phyloP scores from a whole-genome alignment of 1,140 invertebrate genomes.

The Conopomorpha cramerella region DNA sequence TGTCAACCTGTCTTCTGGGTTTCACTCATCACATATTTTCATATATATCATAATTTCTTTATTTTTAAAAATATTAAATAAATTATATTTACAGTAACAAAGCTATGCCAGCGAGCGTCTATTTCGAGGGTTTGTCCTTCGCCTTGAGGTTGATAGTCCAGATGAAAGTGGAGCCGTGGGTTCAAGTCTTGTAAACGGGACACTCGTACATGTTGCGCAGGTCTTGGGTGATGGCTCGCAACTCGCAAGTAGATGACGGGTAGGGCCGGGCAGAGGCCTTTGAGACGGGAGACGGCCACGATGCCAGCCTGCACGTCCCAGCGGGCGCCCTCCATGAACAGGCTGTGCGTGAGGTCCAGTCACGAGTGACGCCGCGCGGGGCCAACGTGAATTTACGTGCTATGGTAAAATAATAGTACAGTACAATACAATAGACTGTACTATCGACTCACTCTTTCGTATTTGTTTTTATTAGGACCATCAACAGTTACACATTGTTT shows the following conservation, averaged over 20 bases:
- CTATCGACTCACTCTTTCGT: no score
- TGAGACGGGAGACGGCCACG: slow-evolving; percentile 87
- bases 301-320: slow-evolving; percentile 89
- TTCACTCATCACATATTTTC: no score
- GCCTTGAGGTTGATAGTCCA: slow-evolving; percentile 90
- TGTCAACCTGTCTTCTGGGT: no score
- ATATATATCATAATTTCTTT: no score
- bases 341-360: slow-evolving; percentile 90
- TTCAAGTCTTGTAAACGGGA: neutral
- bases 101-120: slow-evolving; percentile 85
- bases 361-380: slow-evolving; percentile 76
- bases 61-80: no score
- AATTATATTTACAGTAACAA: slow-evolving; percentile 73
- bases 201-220: neutral
- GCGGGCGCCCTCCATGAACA: slow-evolving; percentile 93
- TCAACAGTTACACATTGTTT: no score
- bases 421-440: no score
- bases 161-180: slow-evolving; percentile 81
- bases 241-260: slow-evolving; percentile 92
- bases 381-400: no score
- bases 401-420: no score
- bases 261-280: slow-evolving; percentile 91
- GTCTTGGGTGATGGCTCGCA: slow-evolving; percentile 10
- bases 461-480: no score
- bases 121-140: slow-evolving; percentile 79